Evolutionary conservation across 1,140 invertebrate genomes (phyloP).

Genomic region (Helicoverpa zea): DNA sequence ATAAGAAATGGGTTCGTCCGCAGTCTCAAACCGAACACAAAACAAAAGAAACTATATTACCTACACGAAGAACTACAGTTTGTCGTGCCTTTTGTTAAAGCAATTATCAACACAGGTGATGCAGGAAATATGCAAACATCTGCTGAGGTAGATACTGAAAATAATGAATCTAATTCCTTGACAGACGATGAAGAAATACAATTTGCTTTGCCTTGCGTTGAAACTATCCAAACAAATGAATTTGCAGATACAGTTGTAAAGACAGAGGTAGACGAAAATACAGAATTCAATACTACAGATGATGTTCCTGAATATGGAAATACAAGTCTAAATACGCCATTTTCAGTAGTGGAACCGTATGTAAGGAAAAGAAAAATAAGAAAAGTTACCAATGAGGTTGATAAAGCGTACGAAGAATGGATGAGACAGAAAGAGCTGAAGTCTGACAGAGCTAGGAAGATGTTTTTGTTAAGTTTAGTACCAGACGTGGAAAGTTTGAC

Average conservation of each 20-base stretch:
- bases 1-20: conserved; percentile 24
- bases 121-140: neutral
- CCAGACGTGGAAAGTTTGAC: neutral
- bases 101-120: neutral
- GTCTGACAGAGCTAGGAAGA: neutral
- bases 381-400: neutral
- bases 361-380: neutral
- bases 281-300: too few species aligned
- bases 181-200: neutral
- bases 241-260: too few species aligned
- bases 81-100: neutral
- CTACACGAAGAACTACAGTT: conserved; percentile 9
- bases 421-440: neutral
- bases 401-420: neutral
- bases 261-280: too few species aligned
- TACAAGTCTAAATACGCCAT: too few species aligned
- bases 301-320: too few species aligned
- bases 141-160: neutral
- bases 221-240: too few species aligned
- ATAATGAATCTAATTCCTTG: neutral
- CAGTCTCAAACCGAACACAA: conserved; percentile 3
- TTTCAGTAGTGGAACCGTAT: neutral
- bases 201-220: too few species aligned
- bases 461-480: neutral
- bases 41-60: conserved; percentile 27